Percentiles rank a stretch among this genome's conserved stretches.
Conservation (phyloP, 1,140 invertebrate genomes). For the Galendromus occidentalis region DNA sequence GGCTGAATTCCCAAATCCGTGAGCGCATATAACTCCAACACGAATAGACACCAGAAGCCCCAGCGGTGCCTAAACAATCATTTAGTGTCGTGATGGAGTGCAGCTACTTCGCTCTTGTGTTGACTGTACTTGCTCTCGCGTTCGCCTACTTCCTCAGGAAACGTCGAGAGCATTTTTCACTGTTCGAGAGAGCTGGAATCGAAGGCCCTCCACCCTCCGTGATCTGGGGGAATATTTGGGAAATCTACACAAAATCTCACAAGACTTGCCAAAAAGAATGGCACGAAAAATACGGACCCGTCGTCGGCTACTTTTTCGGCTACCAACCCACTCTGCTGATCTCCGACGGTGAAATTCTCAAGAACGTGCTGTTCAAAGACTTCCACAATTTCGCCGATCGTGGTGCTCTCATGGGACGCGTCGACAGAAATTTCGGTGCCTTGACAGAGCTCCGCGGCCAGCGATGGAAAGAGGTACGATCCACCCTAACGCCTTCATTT, state of each 20-base stretch:
- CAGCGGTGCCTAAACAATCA: no score
- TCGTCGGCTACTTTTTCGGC: background rate
- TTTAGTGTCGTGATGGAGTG: no score
- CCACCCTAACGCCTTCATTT: slow-evolving; percentile 33
- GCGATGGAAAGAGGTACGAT: slow-evolving; percentile 33
- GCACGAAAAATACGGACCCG: background rate
- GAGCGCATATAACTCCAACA: no score
- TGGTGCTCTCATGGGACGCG: no score
- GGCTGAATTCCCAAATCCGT: no score
- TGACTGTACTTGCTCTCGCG: no score
- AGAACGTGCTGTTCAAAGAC: background rate
- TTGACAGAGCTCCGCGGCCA: slow-evolving; percentile 24
- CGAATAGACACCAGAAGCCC: no score
- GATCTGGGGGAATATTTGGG: background rate
- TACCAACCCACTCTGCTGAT: background rate
- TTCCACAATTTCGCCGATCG: background rate
- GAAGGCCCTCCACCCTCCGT: background rate
- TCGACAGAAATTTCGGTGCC: slow-evolving; percentile 12
- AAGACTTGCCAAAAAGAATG: background rate
- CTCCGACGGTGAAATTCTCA: background rate
- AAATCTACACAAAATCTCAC: background rate
- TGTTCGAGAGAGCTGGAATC: background rate
- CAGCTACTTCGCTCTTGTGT: no score
- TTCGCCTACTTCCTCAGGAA: background rate
- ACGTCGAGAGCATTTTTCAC: background rate